Evolutionary conservation across 2,797 vertebrate genomes (phyloP).

Genomic region (Leptoclinus maculatus): DNA sequence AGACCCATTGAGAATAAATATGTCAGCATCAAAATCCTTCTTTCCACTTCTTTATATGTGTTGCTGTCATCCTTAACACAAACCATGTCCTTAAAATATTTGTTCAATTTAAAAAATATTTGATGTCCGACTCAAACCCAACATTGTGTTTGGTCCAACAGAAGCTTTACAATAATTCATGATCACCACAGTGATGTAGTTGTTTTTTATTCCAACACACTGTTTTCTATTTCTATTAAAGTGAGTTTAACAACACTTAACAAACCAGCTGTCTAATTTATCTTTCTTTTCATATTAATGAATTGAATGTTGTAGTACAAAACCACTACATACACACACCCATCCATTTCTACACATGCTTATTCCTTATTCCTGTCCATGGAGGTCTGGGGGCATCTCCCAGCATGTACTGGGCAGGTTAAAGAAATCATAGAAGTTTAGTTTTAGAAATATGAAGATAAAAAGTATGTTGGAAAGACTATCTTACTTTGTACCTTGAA

Average conservation of each 20-base stretch:
- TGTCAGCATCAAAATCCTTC: slow-evolving; percentile 14
- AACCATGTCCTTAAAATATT: slow-evolving; percentile 12
- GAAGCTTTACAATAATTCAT: not conserved
- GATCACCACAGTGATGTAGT: not conserved
- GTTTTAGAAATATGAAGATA: not conserved
- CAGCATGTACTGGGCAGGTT: not conserved
- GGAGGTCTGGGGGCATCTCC: not conserved
- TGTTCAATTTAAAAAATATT: slow-evolving; percentile 26
- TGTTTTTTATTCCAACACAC: not conserved
- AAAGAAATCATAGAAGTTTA: too few species aligned
- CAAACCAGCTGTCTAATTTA: not conserved
- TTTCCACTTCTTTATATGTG: not conserved
- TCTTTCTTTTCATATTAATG: not conserved
- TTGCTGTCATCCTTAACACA: not conserved
- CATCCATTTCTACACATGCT: not conserved
- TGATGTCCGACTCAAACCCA: slow-evolving; percentile 1
- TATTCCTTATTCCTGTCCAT: not conserved
- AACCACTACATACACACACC: not conserved
- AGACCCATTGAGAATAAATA: not conserved
- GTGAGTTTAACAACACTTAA: not conserved
- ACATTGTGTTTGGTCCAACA: not conserved
- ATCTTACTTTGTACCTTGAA: not conserved
- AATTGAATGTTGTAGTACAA: not conserved
- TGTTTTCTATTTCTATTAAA: not conserved
- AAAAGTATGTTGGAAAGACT: not conserved